A percentile compares a stretch with the other conserved stretches of the same genome.
phyloP scores from a whole-genome alignment of 2,113 vertebrate species.

The Brachirus orientalis region DNA sequence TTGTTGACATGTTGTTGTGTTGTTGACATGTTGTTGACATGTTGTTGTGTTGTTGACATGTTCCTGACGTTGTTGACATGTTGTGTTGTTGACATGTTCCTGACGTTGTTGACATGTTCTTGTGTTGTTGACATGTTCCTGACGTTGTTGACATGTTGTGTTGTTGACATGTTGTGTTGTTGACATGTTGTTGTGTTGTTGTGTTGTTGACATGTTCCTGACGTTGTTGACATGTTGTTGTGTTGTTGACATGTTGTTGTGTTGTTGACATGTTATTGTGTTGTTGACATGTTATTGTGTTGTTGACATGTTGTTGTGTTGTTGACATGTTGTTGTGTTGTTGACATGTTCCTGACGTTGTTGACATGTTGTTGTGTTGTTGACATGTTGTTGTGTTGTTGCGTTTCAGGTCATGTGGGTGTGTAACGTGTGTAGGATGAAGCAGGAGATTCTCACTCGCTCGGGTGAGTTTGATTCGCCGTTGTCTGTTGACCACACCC shows the following conservation, averaged over 20 bases:
- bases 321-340: background rate
- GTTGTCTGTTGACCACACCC: constrained; percentile 8
- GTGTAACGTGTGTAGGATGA: constrained; percentile 97
- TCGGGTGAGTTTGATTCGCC: constrained; percentile 86
- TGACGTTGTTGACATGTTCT: background rate
- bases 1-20: too few relatives aligned
- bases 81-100: too few relatives aligned
- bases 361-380: background rate
- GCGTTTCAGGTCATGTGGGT: constrained; percentile 94
- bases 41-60: background rate
- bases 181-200: background rate
- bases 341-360: background rate
- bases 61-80: too few relatives aligned
- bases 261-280: too few relatives aligned
- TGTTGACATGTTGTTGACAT: too few relatives aligned
- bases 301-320: background rate
- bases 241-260: too few relatives aligned
- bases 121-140: too few relatives aligned
- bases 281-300: too few relatives aligned
- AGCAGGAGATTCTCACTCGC: constrained; percentile 97
- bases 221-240: too few relatives aligned
- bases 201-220: too few relatives aligned
- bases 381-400: background rate
- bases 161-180: background rate
- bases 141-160: too few relatives aligned